These are phyloP conservation scores for Porites lobata DNA, from an alignment of 92 coral and sea anemone genomes.

Conservation along the genomic window DNA sequence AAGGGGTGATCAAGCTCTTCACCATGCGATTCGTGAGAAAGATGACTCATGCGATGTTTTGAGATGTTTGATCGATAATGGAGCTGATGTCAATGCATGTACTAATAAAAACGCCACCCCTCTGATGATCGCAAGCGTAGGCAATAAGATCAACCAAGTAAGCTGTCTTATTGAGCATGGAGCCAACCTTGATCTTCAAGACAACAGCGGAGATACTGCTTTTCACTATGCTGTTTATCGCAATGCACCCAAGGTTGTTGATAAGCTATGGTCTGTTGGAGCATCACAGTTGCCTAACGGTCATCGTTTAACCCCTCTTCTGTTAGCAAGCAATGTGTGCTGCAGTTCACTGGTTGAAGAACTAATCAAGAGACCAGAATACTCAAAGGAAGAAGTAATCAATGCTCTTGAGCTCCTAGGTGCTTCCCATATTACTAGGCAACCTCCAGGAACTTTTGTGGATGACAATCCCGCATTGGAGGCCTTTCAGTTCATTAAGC, in stretches of 20 bases:
- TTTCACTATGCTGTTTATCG: neutral
- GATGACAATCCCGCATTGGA: conserved; percentile 25
- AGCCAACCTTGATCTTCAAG: neutral
- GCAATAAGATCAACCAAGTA: neutral
- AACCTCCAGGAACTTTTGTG: no score
- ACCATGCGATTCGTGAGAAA: neutral
- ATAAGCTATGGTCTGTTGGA: neutral
- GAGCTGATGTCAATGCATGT: conserved; percentile 4
- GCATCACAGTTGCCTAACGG: neutral
- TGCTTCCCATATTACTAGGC: neutral
- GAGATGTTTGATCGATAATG: neutral
- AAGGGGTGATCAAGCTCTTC: neutral
- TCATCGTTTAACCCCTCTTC: neutral
- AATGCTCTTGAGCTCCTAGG: neutral
- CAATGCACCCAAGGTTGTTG: neutral
- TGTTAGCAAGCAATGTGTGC: neutral
- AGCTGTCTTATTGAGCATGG: neutral
- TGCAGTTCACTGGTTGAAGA: neutral
- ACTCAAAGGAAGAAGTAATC: neutral
- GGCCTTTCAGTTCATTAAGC: neutral
- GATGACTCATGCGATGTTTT: neutral
- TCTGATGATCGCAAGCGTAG: neutral
- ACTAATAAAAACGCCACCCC: neutral
- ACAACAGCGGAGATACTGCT: neutral
- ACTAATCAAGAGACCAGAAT: neutral